Conservation (phyloP, 1,140 invertebrate genomes). For the Heliconius nattereri region DNA sequence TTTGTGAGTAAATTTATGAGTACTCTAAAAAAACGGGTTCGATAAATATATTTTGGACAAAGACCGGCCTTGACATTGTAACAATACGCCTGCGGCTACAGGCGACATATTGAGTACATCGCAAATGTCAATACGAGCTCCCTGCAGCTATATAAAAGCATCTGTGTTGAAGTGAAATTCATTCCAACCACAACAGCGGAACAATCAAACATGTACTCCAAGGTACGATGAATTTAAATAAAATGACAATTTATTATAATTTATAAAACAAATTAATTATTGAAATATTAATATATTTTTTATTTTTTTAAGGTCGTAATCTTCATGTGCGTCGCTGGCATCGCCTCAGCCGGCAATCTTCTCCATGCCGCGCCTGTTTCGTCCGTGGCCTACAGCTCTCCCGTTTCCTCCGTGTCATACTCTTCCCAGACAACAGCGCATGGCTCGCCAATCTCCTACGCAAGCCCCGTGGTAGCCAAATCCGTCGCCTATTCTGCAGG, state of each 20-base stretch:
- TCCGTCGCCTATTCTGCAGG: conserved; percentile 20
- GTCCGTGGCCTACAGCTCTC: conserved; percentile 50
- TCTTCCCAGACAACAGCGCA: conserved; percentile 38
- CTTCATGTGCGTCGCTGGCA: conserved; percentile 60
- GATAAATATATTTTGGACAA: conserved; percentile 17
- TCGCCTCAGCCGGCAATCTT: conserved; percentile 58
- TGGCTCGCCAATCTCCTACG: conserved; percentile 37
- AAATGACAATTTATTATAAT: neutral
- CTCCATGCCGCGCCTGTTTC: conserved; percentile 50
- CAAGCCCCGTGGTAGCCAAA: conserved; percentile 19
- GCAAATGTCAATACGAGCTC: conserved; percentile 56
- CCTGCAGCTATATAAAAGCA: conserved; percentile 64
- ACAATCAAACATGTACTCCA: conserved; percentile 52
- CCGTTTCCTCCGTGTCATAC: conserved; percentile 44
- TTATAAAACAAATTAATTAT: neutral
- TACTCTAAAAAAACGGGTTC: neutral
- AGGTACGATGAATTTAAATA: conserved; percentile 49
- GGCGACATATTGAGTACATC: conserved; percentile 36
- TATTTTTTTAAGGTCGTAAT: conserved; percentile 58
- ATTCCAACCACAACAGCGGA: conserved; percentile 60
- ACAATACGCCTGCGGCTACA: conserved; percentile 54
- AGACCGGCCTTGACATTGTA: conserved; percentile 65
- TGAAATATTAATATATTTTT: neutral
- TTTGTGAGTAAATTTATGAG: neutral
- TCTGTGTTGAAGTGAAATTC: conserved; percentile 56